phyloP scores from a whole-genome alignment of 2,888 invertebrate genomes.

The Eupithecia inturbata region DNA sequence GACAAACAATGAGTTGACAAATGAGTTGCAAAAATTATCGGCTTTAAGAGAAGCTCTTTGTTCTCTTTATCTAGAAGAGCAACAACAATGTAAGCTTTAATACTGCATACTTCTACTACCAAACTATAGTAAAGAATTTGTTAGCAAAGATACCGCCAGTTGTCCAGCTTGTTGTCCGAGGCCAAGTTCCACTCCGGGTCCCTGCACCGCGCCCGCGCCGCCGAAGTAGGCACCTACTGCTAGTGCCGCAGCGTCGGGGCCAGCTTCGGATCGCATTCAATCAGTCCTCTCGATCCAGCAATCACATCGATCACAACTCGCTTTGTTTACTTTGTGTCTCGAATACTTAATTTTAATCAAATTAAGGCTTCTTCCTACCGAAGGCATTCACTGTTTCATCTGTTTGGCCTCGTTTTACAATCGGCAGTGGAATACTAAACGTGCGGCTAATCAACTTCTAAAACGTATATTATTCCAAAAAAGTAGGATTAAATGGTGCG shows the following conservation, averaged over 20 bases:
- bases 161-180: background rate
- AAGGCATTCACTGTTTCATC: slow-evolving; percentile 9
- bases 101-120: background rate
- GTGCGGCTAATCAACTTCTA: background rate
- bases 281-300: slow-evolving; percentile 33
- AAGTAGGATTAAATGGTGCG: background rate
- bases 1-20: too few relatives aligned
- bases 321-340: slow-evolving; percentile 21
- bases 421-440: slow-evolving; percentile 13
- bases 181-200: background rate
- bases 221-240: too few relatives aligned
- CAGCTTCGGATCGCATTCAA: slow-evolving; percentile 38
- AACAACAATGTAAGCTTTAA: background rate
- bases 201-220: background rate
- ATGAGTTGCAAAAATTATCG: too few relatives aligned
- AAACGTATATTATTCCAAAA: background rate
- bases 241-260: background rate
- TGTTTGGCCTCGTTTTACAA: slow-evolving; percentile 9
- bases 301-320: slow-evolving; percentile 22
- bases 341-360: slow-evolving; percentile 19
- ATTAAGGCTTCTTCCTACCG: slow-evolving; percentile 13
- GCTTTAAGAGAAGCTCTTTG: too few relatives aligned
- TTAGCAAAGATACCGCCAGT: background rate
- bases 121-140: background rate
- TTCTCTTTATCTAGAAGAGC: background rate